These are phyloP conservation scores for Pelecanus crispus DNA, from an alignment of 2,113 vertebrate genomes.

Conservation along the genomic window DNA sequence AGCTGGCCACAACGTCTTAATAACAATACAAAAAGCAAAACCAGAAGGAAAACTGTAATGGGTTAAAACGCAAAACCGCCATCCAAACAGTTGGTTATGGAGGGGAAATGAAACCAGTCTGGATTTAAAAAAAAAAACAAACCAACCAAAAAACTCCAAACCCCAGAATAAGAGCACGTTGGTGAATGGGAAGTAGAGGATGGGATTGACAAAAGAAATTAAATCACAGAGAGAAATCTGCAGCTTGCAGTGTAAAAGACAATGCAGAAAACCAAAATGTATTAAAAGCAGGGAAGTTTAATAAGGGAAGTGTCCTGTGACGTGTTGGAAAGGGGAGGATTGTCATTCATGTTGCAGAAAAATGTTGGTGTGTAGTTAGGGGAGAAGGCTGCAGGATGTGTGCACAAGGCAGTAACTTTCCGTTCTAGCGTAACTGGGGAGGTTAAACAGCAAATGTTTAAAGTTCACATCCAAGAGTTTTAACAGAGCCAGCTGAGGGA, in stretches of 20 bases:
- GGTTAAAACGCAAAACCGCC: neutral
- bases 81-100: neutral
- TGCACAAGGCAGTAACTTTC: neutral
- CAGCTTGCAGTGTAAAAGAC: neutral
- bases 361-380: neutral
- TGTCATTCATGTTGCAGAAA: neutral
- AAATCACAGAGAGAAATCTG: neutral
- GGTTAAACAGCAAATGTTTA: neutral
- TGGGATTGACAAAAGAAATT: neutral
- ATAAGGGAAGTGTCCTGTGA: neutral
- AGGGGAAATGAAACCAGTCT: conserved; percentile 5
- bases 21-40: neutral
- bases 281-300: neutral
- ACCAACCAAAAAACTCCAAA: neutral
- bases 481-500: neutral
- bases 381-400: neutral
- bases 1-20: neutral
- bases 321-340: neutral
- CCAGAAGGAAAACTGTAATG: neutral
- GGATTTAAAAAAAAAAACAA: neutral
- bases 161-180: neutral
- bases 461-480: neutral
- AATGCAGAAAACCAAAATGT: neutral
- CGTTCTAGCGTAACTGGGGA: neutral
- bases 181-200: neutral